phyloP scores from a whole-genome alignment of 1,140 invertebrate genomes.

The Helicoverpa zea region DNA sequence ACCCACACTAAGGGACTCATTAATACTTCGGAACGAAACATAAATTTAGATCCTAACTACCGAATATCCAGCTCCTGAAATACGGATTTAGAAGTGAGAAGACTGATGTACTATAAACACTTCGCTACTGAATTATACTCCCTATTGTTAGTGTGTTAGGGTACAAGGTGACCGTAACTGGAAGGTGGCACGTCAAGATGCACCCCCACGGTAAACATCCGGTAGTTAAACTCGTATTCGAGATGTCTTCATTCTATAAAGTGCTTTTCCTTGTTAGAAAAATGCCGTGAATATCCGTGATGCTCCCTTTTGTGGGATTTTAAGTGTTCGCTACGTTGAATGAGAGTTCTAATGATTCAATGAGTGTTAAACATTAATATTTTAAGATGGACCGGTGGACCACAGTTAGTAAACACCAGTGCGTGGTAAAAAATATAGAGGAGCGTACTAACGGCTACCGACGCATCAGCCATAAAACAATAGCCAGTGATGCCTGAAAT shows the following conservation, averaged over 20 bases:
- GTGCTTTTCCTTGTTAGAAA: constrained; percentile 65
- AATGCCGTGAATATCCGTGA: constrained; percentile 29
- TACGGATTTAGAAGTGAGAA: constrained; percentile 40
- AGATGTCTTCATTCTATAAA: constrained; percentile 63
- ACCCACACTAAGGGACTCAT: constrained; percentile 53
- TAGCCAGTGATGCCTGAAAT: constrained; percentile 72
- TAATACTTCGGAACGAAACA: constrained; percentile 36
- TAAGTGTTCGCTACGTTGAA: constrained; percentile 34
- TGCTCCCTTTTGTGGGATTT: constrained; percentile 8
- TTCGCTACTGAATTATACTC: constrained; percentile 40
- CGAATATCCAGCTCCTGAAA: constrained; percentile 21
- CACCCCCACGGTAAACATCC: constrained; percentile 66
- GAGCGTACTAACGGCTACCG: constrained; percentile 46
- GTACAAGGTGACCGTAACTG: constrained; percentile 40
- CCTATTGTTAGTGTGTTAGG: constrained; percentile 41
- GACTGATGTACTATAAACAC: constrained; percentile 13
- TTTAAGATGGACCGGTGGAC: constrained; percentile 2
- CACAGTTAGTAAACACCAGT: constrained; percentile 39
- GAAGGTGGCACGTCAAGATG: constrained; percentile 29
- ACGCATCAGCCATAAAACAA: constrained; percentile 70
- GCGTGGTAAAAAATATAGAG: constrained; percentile 26
- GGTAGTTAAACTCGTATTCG: constrained; percentile 59
- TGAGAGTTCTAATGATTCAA: constrained; percentile 14
- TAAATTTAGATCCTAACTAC: constrained; percentile 43
- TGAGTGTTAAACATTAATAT: constrained; percentile 40